phyloP scores from a whole-genome alignment of 2,797 vertebrate species.

The Tarsius wallacei region DNA sequence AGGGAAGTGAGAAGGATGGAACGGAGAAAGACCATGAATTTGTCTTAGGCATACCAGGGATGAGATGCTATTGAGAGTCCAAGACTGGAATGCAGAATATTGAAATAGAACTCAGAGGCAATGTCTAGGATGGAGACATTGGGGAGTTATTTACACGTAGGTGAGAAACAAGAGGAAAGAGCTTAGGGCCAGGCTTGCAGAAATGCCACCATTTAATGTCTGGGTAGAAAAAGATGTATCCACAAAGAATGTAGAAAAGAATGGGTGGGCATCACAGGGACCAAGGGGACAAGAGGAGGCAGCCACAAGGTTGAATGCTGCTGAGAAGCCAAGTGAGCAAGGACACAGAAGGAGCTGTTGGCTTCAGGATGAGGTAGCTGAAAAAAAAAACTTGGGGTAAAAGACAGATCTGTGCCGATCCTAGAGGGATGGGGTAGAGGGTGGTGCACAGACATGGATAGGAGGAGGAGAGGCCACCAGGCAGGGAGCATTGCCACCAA shows the following conservation, averaged over 20 bases:
- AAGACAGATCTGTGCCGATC: background rate
- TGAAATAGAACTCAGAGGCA: background rate
- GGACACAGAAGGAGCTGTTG: background rate
- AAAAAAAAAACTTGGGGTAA: background rate
- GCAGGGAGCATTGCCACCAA: background rate
- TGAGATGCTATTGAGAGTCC: background rate
- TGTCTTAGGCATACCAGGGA: background rate
- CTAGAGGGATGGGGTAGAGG: background rate
- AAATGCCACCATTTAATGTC: background rate
- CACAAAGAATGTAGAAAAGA: background rate
- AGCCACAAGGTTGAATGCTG: background rate
- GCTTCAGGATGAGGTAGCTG: background rate
- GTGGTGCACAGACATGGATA: background rate
- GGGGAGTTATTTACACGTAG: background rate
- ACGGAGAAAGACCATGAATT: background rate
- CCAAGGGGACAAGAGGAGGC: background rate
- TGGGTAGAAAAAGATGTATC: background rate
- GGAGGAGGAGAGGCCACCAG: background rate
- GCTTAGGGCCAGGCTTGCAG: background rate
- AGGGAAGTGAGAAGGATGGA: background rate
- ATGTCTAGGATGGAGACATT: background rate
- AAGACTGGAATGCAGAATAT: background rate
- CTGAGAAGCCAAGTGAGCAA: background rate
- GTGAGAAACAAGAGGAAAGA: background rate
- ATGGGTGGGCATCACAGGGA: background rate